Evolutionary conservation across 2,797 vertebrate species (phyloP).

Genomic region (Perodicticus potto): DNA sequence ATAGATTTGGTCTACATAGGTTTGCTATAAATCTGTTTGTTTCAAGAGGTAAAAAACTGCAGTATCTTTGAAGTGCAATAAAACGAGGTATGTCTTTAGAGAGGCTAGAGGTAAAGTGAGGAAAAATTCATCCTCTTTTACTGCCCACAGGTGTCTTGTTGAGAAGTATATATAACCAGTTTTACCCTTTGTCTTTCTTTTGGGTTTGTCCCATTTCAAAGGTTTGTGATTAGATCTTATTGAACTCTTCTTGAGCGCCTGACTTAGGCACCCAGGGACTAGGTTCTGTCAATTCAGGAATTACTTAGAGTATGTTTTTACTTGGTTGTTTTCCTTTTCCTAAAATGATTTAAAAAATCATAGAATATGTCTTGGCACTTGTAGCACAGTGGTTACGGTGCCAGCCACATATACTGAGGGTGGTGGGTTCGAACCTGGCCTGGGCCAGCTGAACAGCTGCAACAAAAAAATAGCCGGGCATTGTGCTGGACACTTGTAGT

Average conservation of each 20-base stretch:
- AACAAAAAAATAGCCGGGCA: too few relatives aligned
- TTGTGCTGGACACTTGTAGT: too few relatives aligned
- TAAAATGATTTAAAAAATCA: conserved; percentile 24
- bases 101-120: conserved; percentile 13
- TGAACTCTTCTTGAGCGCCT: neutral
- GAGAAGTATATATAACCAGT: neutral
- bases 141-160: neutral
- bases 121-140: neutral
- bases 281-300: conserved; percentile 16
- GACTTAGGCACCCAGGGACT: neutral
- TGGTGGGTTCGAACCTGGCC: too few relatives aligned
- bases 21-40: neutral
- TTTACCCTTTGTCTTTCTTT: neutral
- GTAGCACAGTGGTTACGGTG: neutral
- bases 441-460: too few relatives aligned
- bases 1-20: neutral
- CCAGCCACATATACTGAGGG: too few relatives aligned
- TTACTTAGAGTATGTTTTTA: neutral
- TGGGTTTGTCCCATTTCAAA: neutral
- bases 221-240: neutral
- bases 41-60: neutral
- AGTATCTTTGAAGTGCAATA: neutral
- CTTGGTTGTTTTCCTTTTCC: conserved; percentile 25
- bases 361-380: neutral
- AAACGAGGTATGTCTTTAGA: neutral